These are phyloP conservation scores for Odontothrips loti DNA, from an alignment of 2,888 invertebrate genomes.

Conservation along the genomic window DNA sequence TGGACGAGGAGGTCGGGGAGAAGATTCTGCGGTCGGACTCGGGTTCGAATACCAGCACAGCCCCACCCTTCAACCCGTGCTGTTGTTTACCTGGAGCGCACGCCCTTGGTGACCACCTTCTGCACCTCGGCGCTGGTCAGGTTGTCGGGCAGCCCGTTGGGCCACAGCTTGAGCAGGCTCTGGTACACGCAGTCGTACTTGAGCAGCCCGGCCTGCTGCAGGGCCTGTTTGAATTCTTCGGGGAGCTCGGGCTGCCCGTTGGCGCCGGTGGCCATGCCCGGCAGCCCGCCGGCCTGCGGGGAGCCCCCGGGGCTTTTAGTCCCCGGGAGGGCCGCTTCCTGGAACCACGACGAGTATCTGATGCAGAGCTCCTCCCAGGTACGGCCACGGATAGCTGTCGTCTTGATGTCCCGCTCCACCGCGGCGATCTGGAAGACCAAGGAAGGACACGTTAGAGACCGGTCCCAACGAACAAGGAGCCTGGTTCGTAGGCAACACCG, in stretches of 20 bases:
- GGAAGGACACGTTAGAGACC: too few relatives aligned
- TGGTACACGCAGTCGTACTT: constrained; percentile 45
- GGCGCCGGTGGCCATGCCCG: background rate
- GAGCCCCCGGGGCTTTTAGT: background rate
- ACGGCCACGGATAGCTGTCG: constrained; percentile 41
- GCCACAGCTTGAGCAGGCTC: constrained; percentile 45
- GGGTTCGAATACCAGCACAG: too few relatives aligned
- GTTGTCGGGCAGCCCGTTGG: constrained; percentile 37
- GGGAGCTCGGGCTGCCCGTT: constrained; percentile 36
- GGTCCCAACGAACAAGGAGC: too few relatives aligned
- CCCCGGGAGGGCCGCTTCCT: constrained; percentile 28
- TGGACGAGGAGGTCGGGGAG: too few relatives aligned
- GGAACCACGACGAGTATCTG: constrained; percentile 46
- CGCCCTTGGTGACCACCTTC: constrained; percentile 41
- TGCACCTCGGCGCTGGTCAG: constrained; percentile 41
- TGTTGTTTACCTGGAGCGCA: constrained; percentile 35
- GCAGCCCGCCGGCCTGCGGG: background rate
- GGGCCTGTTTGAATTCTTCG: constrained; percentile 39
- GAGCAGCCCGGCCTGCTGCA: constrained; percentile 32
- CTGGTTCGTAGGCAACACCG: too few relatives aligned
- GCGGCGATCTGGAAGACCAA: constrained; percentile 42
- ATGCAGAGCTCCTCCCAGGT: constrained; percentile 46
- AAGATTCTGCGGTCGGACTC: too few relatives aligned
- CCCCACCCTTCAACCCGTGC: too few relatives aligned
- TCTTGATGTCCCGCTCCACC: constrained; percentile 42